phyloP scores from a whole-genome alignment of 2,888 invertebrate genomes.

The Hypena proboscidalis region DNA sequence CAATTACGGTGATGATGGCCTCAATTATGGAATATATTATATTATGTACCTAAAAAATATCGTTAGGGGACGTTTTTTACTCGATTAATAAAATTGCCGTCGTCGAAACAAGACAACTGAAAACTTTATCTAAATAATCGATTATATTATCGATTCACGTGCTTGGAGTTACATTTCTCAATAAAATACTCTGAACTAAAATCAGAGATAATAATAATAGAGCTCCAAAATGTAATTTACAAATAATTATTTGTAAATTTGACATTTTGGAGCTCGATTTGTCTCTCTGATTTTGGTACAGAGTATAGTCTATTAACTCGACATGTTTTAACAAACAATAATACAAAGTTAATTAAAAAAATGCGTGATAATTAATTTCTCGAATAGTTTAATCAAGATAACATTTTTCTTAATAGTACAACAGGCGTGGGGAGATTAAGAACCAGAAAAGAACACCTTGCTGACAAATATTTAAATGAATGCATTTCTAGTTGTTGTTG shows the following conservation, averaged over 20 bases:
- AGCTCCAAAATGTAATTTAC: too few species aligned
- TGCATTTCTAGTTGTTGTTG: slow-evolving; percentile 23
- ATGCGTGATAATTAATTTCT: background rate
- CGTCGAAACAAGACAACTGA: too few species aligned
- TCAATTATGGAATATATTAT: slow-evolving; percentile 2
- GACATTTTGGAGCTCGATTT: too few species aligned
- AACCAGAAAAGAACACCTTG: slow-evolving; percentile 33
- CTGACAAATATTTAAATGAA: slow-evolving; percentile 29
- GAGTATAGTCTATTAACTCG: too few species aligned
- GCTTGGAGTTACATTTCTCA: too few species aligned
- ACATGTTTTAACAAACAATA: background rate
- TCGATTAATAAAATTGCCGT: background rate
- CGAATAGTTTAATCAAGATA: slow-evolving; percentile 2
- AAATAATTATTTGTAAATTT: too few species aligned
- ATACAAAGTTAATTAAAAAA: background rate
- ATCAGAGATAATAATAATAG: too few species aligned
- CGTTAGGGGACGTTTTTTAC: background rate
- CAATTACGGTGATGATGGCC: slow-evolving; percentile 9
- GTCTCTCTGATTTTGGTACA: too few species aligned
- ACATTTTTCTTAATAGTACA: slow-evolving; percentile 5
- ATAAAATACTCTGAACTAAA: too few species aligned
- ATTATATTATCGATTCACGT: too few species aligned
- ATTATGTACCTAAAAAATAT: background rate
- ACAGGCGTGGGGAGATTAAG: slow-evolving; percentile 4
- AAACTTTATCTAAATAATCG: too few species aligned